These are phyloP conservation scores for Drosophila anomalata DNA, from an alignment of 2,888 invertebrate species.

Conservation along the genomic window DNA sequence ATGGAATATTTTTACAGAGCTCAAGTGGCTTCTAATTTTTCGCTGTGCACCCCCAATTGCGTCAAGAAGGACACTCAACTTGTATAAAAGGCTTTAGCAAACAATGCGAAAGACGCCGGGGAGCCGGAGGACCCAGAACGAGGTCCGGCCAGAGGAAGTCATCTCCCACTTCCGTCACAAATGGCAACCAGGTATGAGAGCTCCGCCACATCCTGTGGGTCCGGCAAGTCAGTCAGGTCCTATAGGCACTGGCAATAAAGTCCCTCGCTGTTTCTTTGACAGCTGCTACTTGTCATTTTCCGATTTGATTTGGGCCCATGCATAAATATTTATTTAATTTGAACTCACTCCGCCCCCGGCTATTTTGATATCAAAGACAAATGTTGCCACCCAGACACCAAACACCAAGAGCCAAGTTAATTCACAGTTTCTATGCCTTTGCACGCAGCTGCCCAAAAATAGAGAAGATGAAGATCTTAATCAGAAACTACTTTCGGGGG, in stretches of 20 bases:
- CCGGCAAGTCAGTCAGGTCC: neutral
- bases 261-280: conserved; percentile 31
- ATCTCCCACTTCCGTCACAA: conserved; percentile 37
- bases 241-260: conserved; percentile 24
- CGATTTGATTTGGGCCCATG: conserved; percentile 68
- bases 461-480: conserved; percentile 31
- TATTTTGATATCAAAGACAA: conserved; percentile 54
- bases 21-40: neutral
- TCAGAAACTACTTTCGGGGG: conserved; percentile 37
- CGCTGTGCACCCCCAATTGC: conserved; percentile 17
- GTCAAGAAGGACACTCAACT: conserved; percentile 7
- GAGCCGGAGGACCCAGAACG: conserved; percentile 47
- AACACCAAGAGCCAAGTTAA: conserved; percentile 46
- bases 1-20: neutral
- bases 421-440: conserved; percentile 51
- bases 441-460: conserved; percentile 47
- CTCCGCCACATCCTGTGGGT: conserved; percentile 1
- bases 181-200: conserved; percentile 27
- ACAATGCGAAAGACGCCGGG: conserved; percentile 15
- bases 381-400: conserved; percentile 45
- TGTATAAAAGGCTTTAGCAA: conserved; percentile 31
- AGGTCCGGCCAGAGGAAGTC: conserved; percentile 41
- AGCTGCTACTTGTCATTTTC: conserved; percentile 40
- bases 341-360: conserved; percentile 28
- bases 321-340: conserved; percentile 71